Base-by-base conservation (phyloP, 2,888 invertebrate genomes). In the Steinernema carpocapsae region DNA sequence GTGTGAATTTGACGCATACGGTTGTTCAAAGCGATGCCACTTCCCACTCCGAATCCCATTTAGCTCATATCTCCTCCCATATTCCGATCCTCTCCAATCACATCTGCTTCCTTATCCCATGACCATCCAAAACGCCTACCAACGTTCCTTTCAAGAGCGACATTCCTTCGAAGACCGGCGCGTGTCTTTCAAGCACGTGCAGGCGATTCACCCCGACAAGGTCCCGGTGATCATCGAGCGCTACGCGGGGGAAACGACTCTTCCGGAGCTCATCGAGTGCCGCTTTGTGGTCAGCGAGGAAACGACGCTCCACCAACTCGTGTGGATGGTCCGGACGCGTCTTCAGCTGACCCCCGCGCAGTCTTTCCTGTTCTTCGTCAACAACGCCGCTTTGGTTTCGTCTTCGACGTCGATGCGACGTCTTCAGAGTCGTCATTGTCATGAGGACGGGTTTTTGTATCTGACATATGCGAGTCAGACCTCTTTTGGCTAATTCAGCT, bases 151-250 rank as follows among this genome's bases (percentile, higher is more conserved):
- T 22, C 56, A 56, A 56, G 56, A 56, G 56, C 14, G 56, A 7
- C 56, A 26, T 6, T 14, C 6, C 22, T 56, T 56, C 26, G 26
- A 22, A 6, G 56, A 56, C 24, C 56, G 56, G 6, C 22, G 56
- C 24, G 7, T 56, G 7, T 26, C 22, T 10, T 56, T 56, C 26
- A 10, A 56, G 6, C 56, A 26, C 56, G 26, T 56, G 12, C 56
- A 56, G 56, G n/a, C 14, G 24, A 56, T 12, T 12, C 12, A 56
- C 26, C 26, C 22, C 56, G 56, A 56, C 56, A 56, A 24, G 26
- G 26, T 56, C 6, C 56, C 56, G n/a, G 26, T 56, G 24, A 56
- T 56, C 56, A 56, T 56, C 56, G 56, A 56, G 22, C 56, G 56
- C 56, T 56, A 56, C 56, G 56, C 26, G 3, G 56, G 56, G 2